Evolutionary conservation across 2,797 vertebrate genomes (phyloP), one percentile per base, ranked within the genome.

Genomic region (Etheostoma nigrum): DNA sequence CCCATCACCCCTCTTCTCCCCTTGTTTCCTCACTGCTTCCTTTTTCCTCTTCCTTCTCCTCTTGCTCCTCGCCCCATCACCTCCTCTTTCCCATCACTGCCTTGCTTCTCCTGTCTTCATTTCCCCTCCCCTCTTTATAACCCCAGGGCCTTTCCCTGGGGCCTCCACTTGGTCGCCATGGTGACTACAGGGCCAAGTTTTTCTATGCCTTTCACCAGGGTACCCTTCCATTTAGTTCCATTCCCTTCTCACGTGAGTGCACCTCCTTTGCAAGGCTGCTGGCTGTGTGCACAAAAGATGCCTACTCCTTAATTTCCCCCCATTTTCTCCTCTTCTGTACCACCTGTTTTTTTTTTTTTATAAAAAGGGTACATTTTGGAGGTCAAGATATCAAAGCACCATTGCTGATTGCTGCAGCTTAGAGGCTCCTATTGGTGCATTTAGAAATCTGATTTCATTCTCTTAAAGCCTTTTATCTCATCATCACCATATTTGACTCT

Each of bases 141-240:
- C 93, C 90, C 87, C 84, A 36, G 86, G 92, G 90, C 76, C 90
- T 86, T 72, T 92, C 92, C 91, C 86, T 84, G 78, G 90, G 91
- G 92, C 84, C 72, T 81, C 89, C 86, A 65, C 84, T 93, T 83
- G 63, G 94, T 95, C 91, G 83, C 90, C 92, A 95, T 95, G 94
- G 95, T 89, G 90, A 95, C 89, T 23, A 77, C 80, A 81, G 67
- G 74, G 83, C 82, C 67, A 95, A 95, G 91, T 94, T 94, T 88
- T 77, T 49, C 77, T 70, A 74, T 81, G 76, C 81, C 77, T 87
- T 82, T 88, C 70, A 23, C 73, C 61, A 53, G 47, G 12, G 47
- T 80, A 66, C 33, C 72, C 40, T 67, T 86, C 67, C 59, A 64
- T 85, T 74, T 76, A 51, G 59, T 78, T 72, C 44, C 15, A 5